phyloP scores from a whole-genome alignment of 2,888 invertebrate species.

The Aphodius granarius region DNA sequence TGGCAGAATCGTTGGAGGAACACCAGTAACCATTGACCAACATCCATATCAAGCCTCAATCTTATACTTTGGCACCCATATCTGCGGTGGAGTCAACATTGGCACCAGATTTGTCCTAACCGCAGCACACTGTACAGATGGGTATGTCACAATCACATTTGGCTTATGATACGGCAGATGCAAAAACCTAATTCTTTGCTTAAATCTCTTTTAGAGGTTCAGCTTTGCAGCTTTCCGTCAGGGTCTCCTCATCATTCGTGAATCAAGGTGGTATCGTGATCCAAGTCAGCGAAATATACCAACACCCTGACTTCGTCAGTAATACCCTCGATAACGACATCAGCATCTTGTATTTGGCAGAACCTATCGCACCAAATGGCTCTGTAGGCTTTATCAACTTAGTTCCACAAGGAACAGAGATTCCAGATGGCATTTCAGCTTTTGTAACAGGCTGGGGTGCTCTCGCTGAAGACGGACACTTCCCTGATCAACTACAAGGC shows the following conservation, averaged over 20 bases:
- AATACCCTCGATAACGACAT: conserved; percentile 58
- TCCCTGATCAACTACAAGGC: conserved; percentile 24
- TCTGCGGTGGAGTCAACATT: conserved; percentile 59
- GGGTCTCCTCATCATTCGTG: conserved; percentile 58
- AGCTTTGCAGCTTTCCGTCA: conserved; percentile 39
- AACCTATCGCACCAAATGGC: conserved; percentile 50
- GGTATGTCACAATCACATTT: conserved; percentile 34
- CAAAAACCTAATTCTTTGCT: neutral
- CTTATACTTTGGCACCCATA: conserved; percentile 55
- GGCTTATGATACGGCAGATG: neutral
- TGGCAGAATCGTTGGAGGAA: conserved; percentile 53
- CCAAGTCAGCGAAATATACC: conserved; percentile 52
- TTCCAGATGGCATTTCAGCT: conserved; percentile 21
- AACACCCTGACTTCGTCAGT: conserved; percentile 56
- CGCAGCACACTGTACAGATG: conserved; percentile 56
- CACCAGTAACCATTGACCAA: conserved; percentile 55
- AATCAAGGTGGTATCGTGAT: conserved; percentile 58
- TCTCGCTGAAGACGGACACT: conserved; percentile 18
- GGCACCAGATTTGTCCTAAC: conserved; percentile 56
- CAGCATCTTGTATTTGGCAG: conserved; percentile 54
- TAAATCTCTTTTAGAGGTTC: neutral
- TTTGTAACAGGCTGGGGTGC: conserved; percentile 35
- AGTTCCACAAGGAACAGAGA: neutral
- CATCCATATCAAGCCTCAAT: conserved; percentile 61
- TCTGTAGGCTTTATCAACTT: conserved; percentile 49